phyloP scores from a whole-genome alignment of 2,888 invertebrate genomes.

The Drosophila stalkeri region DNA sequence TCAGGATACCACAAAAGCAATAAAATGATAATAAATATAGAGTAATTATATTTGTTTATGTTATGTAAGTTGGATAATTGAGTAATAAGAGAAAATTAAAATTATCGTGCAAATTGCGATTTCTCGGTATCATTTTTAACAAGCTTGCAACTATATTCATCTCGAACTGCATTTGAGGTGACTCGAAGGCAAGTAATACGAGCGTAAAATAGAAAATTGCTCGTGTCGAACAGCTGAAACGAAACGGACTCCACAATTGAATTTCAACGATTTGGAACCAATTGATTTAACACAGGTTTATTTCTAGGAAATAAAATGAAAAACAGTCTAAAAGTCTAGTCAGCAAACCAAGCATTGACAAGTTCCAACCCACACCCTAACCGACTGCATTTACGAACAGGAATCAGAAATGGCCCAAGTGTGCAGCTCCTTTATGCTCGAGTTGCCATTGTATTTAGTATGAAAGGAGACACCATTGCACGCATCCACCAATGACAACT shows the following conservation, averaged over 20 bases:
- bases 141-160: conserved; percentile 53
- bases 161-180: conserved; percentile 36
- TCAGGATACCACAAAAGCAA: no score
- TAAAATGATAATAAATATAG: no score
- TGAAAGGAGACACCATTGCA: conserved; percentile 44
- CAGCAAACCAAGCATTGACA: conserved; percentile 48
- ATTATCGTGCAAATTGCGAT: conserved; percentile 73
- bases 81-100: conserved; percentile 51
- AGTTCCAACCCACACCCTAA: conserved; percentile 10
- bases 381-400: conserved; percentile 32
- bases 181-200: conserved; percentile 33
- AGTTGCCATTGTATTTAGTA: conserved; percentile 28
- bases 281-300: conserved; percentile 71
- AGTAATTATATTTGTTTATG: neutral
- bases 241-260: conserved; percentile 64
- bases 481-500: conserved; percentile 44
- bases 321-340: conserved; percentile 58
- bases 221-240: conserved; percentile 69
- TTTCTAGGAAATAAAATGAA: conserved; percentile 71
- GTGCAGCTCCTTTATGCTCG: conserved; percentile 41
- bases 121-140: conserved; percentile 54
- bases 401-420: conserved; percentile 31
- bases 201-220: conserved; percentile 63
- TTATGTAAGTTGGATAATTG: conserved; percentile 62
- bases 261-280: conserved; percentile 77